phyloP scores from a whole-genome alignment of 2,113 vertebrate species.

The Beaufortia kweichowensis region DNA sequence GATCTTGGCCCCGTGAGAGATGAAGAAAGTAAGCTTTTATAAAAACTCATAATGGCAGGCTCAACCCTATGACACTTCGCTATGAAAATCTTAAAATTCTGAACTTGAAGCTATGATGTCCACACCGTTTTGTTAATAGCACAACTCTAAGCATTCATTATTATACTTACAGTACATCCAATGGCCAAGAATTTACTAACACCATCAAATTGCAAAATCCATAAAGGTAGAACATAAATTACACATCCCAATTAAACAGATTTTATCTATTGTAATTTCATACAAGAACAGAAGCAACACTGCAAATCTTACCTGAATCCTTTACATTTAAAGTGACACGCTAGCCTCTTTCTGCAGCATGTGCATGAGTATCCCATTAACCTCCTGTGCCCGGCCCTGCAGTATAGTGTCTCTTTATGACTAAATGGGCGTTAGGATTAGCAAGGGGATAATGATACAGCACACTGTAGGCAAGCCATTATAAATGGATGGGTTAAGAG shows the following conservation, averaged over 20 bases:
- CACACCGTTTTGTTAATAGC: not conserved
- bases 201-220: not conserved
- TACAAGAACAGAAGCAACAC: slow-evolving; percentile 6
- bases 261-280: not conserved
- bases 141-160: too few relatives aligned
- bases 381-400: not conserved
- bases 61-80: not conserved
- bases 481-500: slow-evolving; percentile 39
- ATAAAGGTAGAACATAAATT: not conserved
- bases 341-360: not conserved
- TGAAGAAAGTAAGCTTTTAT: slow-evolving; percentile 6
- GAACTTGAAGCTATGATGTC: not conserved
- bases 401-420: slow-evolving; percentile 8
- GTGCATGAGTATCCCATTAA: slow-evolving; percentile 26
- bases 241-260: not conserved
- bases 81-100: not conserved
- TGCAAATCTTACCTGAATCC: slow-evolving; percentile 26
- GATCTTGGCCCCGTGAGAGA: not conserved
- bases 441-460: slow-evolving; percentile 65
- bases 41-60: not conserved
- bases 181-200: not conserved
- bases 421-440: slow-evolving; percentile 29
- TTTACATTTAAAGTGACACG: slow-evolving; percentile 14
- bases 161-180: not conserved
- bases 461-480: slow-evolving; percentile 59